A percentile compares a stretch with the other conserved stretches of the same genome.
Conservation (phyloP, 2,888 invertebrate species). For the Cryptus armator region DNA sequence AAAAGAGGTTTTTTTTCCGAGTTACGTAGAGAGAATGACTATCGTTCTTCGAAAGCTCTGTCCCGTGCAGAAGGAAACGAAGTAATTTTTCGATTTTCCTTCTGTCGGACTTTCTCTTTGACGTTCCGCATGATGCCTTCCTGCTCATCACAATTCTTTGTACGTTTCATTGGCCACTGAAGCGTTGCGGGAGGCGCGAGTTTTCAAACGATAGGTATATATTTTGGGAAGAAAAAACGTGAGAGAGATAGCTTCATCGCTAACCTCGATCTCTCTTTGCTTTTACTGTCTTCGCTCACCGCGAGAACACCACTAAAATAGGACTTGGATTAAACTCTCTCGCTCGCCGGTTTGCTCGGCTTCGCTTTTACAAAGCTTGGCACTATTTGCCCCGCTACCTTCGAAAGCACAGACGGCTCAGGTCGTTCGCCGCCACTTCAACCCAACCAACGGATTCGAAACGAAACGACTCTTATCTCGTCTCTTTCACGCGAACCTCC, state of each 20-base stretch:
- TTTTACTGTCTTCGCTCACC: not conserved
- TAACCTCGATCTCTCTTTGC: conserved; percentile 14
- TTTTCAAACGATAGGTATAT: conserved; percentile 14
- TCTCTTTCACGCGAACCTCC: conserved; percentile 28
- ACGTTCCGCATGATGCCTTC: conserved; percentile 16
- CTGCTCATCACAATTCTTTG: conserved; percentile 39
- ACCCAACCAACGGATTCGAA: conserved; percentile 26
- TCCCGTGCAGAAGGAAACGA: not conserved
- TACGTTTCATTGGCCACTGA: conserved; percentile 32
- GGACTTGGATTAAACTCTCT: conserved; percentile 32
- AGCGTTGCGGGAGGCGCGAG: not conserved
- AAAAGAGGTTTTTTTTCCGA: conserved; percentile 3
- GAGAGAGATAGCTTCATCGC: conserved; percentile 6
- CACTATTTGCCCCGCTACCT: conserved; percentile 21
- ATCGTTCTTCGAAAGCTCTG: not conserved
- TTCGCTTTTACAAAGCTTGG: conserved; percentile 36
- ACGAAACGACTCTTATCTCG: conserved; percentile 61
- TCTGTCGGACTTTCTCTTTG: conserved; percentile 16
- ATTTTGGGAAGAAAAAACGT: not conserved
- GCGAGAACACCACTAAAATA: conserved; percentile 10
- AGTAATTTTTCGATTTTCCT: conserved; percentile 29
- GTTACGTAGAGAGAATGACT: not conserved
- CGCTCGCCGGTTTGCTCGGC: conserved; percentile 11
- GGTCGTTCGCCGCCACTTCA: conserved; percentile 32
- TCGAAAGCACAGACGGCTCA: not conserved